These are phyloP conservation scores for Lamprotornis superbus DNA, from an alignment of 2,113 vertebrate species.

Conservation along the genomic window DNA sequence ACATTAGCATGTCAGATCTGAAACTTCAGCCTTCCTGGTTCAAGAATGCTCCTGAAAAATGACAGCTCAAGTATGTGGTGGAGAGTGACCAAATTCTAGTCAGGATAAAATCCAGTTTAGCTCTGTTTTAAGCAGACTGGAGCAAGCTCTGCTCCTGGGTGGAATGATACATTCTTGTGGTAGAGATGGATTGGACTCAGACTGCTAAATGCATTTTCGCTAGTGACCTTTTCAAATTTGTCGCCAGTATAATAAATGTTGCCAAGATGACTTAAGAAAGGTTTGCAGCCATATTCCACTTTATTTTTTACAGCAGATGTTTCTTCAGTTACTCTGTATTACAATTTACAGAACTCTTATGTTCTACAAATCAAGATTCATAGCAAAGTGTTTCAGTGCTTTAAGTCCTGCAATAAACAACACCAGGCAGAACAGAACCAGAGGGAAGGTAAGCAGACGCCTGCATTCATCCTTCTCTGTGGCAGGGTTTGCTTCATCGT, in stretches of 20 bases:
- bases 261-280: slow-evolving; percentile 16
- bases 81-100: neutral
- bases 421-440: slow-evolving; percentile 28
- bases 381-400: slow-evolving; percentile 2
- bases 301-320: slow-evolving; percentile 40
- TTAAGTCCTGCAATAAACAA: slow-evolving; percentile 25
- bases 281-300: slow-evolving; percentile 31
- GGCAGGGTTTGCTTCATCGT: neutral
- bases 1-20: neutral
- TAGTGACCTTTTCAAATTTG: slow-evolving; percentile 64
- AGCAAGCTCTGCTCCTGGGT: neutral
- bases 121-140: neutral
- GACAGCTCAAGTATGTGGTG: neutral
- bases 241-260: slow-evolving; percentile 33
- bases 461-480: neutral
- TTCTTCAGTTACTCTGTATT: slow-evolving; percentile 40
- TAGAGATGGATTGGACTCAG: slow-evolving; percentile 33
- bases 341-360: slow-evolving; percentile 32
- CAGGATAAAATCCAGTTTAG: neutral
- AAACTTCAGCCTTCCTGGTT: neutral
- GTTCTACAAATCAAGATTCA: slow-evolving; percentile 54
- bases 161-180: neutral
- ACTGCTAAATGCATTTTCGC: slow-evolving; percentile 45
- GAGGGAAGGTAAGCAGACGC: slow-evolving; percentile 9
- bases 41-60: neutral